Evolutionary conservation across 2,888 invertebrate genomes (phyloP), one percentile per base, ranked within the genome.

Genomic region (Petrophora chlorosata): DNA sequence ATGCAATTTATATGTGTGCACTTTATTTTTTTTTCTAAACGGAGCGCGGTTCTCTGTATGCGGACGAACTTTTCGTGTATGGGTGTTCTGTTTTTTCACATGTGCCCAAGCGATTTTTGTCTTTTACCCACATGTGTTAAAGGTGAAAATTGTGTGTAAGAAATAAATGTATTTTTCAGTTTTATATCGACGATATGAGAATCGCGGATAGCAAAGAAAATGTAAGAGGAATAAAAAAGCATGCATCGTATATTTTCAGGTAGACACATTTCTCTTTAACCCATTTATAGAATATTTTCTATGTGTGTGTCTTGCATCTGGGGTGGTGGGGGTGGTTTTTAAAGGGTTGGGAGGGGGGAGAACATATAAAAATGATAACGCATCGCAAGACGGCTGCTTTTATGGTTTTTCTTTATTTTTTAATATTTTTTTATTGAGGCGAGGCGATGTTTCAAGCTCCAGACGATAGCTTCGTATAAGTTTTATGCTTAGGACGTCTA

Each of bases 221-320:
- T 86, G 88, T 82, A 82, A 77, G 82, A 74, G 70, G 81, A 86
- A 82, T 81, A 88, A 89, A 89, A 75, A 86, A 89, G 76, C 77
- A 76, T 84, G 83, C 88, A 86, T 87, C 89, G 88, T 89, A 88
- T 82, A 84, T 88, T 88, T 86, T 86, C 90, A 90, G 89, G 90
- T 90, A 90, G 90, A 90, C 89, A 90, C 90, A 90, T 89, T 88
- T 89, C 87, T 89, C 88, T 88, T 86, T 89, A 90, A 90, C 89
- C 88, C 85, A 88, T 89, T 89, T 89, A 89, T 88, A 85, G 80
- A 70, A 73, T 69, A 75, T 70, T 72, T 67, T 67, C 67, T 74
- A 73, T 82, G 81, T 76, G 85, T 81, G 84, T 69, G 79, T 66
- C 73, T 63, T 56, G 54, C 84, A 85, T 77, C 76, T 67, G 17